These are phyloP conservation scores for Mesodorylaimus sp. DNA, from an alignment of 2,888 invertebrate genomes.

Conservation along the genomic window DNA sequence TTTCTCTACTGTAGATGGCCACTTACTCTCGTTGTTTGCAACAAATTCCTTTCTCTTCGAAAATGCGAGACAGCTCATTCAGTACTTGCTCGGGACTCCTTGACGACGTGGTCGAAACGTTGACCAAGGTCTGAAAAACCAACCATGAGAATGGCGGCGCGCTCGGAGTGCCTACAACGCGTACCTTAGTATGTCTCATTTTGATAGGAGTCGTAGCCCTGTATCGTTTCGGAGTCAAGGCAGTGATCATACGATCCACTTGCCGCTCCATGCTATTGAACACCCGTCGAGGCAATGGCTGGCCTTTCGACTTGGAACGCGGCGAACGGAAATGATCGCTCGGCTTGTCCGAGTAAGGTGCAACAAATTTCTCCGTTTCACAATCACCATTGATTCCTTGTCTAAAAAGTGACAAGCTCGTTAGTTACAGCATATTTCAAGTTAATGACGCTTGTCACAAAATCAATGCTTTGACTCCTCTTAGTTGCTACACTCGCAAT, in stretches of 20 bases:
- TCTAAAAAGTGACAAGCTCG: no score
- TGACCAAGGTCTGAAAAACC: constrained; percentile 44
- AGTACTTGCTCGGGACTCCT: constrained; percentile 47
- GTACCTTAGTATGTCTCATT: constrained; percentile 27
- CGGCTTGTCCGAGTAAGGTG: no score
- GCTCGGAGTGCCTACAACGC: neutral
- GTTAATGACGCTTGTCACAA: no score
- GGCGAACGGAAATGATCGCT: neutral
- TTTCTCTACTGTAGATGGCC: no score
- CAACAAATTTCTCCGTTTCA: no score
- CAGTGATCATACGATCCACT: constrained; percentile 46
- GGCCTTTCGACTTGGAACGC: neutral
- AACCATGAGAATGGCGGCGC: constrained; percentile 6
- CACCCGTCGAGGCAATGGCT: constrained; percentile 38
- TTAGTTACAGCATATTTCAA: no score
- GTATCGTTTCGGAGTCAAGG: constrained; percentile 46
- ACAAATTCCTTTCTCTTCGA: constrained; percentile 45
- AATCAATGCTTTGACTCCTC: no score
- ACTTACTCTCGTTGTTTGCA: constrained; percentile 47
- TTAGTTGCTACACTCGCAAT: no score
- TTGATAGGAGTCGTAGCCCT: constrained; percentile 24
- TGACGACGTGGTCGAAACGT: constrained; percentile 51
- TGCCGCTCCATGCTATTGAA: constrained; percentile 52
- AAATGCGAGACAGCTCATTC: constrained; percentile 42
- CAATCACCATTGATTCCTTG: no score